A percentile compares a stretch with the other conserved stretches of the same genome.
Evolutionary conservation across 2,113 vertebrate genomes (phyloP).

Genomic region (Chaetorhynchus papuensis): DNA sequence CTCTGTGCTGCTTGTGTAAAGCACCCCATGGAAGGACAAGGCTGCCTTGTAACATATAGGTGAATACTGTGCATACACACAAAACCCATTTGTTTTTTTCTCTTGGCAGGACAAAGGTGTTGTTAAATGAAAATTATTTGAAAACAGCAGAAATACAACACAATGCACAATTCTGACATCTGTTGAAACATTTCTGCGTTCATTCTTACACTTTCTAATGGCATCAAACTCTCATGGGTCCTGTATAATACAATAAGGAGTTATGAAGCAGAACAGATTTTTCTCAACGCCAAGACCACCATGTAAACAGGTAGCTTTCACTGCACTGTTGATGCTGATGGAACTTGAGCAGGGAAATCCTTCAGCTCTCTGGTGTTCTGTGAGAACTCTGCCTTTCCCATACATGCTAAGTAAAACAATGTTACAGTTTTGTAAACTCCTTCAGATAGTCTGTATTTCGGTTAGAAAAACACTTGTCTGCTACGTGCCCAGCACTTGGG

Average conservation of each 20-base stretch:
- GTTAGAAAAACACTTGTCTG: too few relatives aligned
- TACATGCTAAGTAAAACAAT: too few relatives aligned
- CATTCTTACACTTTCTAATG: not conserved
- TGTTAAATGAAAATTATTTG: not conserved
- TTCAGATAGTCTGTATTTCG: too few relatives aligned
- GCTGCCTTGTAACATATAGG: not conserved
- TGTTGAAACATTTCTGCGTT: not conserved
- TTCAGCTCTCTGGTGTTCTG: too few relatives aligned
- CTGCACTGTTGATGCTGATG: too few relatives aligned
- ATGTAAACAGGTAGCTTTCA: not conserved
- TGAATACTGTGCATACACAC: not conserved
- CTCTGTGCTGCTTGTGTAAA: fast-evolving
- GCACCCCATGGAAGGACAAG: not conserved
- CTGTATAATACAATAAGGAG: not conserved
- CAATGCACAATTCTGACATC: not conserved
- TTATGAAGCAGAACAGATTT: not conserved
- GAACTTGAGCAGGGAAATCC: too few relatives aligned
- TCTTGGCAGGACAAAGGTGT: not conserved
- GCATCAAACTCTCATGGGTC: not conserved
- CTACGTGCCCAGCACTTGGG: too few relatives aligned
- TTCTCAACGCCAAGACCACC: not conserved
- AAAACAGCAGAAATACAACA: not conserved
- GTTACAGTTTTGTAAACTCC: too few relatives aligned
- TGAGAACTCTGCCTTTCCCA: too few relatives aligned
- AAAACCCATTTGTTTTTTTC: not conserved